Base-by-base conservation (phyloP, 2,888 invertebrate species). In the Dryocosmus kuriphilus region DNA sequence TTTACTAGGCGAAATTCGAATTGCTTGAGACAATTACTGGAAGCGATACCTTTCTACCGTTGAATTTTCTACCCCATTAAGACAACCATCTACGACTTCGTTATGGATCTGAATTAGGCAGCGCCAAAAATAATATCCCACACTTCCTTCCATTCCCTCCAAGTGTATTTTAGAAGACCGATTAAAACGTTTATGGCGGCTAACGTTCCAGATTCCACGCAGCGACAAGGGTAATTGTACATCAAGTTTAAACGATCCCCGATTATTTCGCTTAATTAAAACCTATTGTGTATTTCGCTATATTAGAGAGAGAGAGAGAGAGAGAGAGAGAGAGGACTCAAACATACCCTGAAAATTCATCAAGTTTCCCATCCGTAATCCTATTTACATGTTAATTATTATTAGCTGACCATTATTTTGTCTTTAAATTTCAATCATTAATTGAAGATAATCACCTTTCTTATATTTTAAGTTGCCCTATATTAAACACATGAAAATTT, bases 11-110 rank as follows among this genome's bases (percentile, higher is more conserved):
- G n/a, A n/a, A n/a, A n/a, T n/a, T n/a, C n/a, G n/a, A n/a, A n/a
- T n/a, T n/a, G 82, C 83, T 80, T 83, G 83, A 88, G 87, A 88
- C 88, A 87, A 87, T 88, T 87, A 86, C 84, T 84, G 80, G 77
- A 81, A 80, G 79, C 86, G 82, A 87, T 86, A 86, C 85, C 85
- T 85, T 86, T 85, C 86, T 84, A 87, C 88, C 83, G 83, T 82
- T 82, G 81, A 85, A 84, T 85, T 86, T 87, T 84, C 85, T 83
- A 80, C 84, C 81, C 84, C 85, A 85, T 87, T 86, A 85, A 85
- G 84, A 82, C 79, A 78, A 82, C 77, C 82, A 77, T 60, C 57
- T 46, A 67, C 27, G 41, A 67, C 46, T 67, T 67, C 19, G 24
- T 67, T 67, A 27, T 16, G 27, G 27, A 16, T 67, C 8, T 67